These are phyloP conservation scores for Perizoma flavofasciatum DNA, from an alignment of 2,888 invertebrate genomes.

Conservation along the genomic window DNA sequence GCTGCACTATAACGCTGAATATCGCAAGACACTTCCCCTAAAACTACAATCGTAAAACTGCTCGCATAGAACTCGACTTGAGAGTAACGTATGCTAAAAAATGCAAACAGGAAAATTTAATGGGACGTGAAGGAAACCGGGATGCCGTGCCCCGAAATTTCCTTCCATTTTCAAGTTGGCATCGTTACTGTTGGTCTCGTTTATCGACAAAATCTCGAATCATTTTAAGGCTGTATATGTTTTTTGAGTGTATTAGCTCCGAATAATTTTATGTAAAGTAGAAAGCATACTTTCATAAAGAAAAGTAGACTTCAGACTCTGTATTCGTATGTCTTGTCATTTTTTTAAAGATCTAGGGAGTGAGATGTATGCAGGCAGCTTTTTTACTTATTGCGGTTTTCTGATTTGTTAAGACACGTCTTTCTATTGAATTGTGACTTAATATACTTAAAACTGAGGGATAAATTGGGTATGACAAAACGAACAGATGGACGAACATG, in stretches of 20 bases:
- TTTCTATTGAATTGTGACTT: too few relatives aligned
- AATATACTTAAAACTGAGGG: too few relatives aligned
- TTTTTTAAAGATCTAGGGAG: too few relatives aligned
- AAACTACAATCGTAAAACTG: conserved; percentile 76
- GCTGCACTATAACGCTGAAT: conserved; percentile 45
- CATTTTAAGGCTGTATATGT: not conserved
- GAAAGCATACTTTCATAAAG: too few relatives aligned
- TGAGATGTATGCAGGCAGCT: too few relatives aligned
- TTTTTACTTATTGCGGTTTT: too few relatives aligned
- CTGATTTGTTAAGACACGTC: too few relatives aligned
- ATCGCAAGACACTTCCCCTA: conserved; percentile 50
- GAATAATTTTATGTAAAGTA: too few relatives aligned
- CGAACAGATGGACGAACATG: too few relatives aligned
- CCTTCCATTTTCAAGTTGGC: conserved; percentile 59
- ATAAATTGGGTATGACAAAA: too few relatives aligned
- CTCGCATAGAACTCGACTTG: conserved; percentile 58
- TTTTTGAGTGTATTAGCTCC: not conserved
- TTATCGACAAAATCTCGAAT: conserved; percentile 29
- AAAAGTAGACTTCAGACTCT: too few relatives aligned
- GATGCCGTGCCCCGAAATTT: conserved; percentile 70
- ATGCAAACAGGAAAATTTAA: conserved; percentile 83
- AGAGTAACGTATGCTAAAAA: conserved; percentile 82
- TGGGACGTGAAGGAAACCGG: conserved; percentile 81
- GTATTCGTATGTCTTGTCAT: too few relatives aligned
- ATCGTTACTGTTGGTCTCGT: conserved; percentile 51